phyloP scores from a whole-genome alignment of 2,888 invertebrate species.

The Panzeria rudis region DNA sequence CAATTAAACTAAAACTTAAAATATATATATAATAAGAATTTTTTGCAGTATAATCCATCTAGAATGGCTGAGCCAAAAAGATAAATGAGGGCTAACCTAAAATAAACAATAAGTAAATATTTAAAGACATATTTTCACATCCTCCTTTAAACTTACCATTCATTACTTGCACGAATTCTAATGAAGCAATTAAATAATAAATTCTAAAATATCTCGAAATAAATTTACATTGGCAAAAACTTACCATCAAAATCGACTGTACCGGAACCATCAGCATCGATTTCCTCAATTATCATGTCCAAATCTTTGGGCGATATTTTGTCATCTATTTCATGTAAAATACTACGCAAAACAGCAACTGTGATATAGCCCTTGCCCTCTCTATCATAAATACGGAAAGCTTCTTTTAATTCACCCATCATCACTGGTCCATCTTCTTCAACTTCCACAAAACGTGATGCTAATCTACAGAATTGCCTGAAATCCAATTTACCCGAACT shows the following conservation, averaged over 20 bases:
- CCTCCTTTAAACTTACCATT: constrained; percentile 16
- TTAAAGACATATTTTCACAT: no score
- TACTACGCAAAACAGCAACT: constrained; percentile 93
- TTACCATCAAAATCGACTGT: constrained; percentile 98
- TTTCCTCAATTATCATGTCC: constrained; percentile 97
- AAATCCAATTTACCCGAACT: constrained; percentile 94
- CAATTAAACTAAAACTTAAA: constrained; percentile 32
- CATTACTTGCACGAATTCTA: constrained; percentile 94
- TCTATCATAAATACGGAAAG: constrained; percentile 97
- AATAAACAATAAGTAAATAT: not conserved
- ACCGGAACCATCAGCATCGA: constrained; percentile 95
- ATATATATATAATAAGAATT: constrained; percentile 1
- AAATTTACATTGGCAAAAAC: constrained; percentile 4
- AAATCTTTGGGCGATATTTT: constrained; percentile 94
- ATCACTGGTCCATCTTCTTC: constrained; percentile 95
- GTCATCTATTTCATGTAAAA: constrained; percentile 95
- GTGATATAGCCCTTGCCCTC: constrained; percentile 96
- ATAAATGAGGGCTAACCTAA: not conserved
- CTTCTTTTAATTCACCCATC: constrained; percentile 95
- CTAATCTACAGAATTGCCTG: constrained; percentile 93
- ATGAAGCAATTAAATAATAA: constrained; percentile 78
- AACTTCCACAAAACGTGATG: constrained; percentile 94
- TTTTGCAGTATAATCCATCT: not conserved
- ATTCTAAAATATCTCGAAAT: not conserved
- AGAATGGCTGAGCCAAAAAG: not conserved